phyloP scores from a whole-genome alignment of 2,888 invertebrate genomes.

The Apamea anceps region DNA sequence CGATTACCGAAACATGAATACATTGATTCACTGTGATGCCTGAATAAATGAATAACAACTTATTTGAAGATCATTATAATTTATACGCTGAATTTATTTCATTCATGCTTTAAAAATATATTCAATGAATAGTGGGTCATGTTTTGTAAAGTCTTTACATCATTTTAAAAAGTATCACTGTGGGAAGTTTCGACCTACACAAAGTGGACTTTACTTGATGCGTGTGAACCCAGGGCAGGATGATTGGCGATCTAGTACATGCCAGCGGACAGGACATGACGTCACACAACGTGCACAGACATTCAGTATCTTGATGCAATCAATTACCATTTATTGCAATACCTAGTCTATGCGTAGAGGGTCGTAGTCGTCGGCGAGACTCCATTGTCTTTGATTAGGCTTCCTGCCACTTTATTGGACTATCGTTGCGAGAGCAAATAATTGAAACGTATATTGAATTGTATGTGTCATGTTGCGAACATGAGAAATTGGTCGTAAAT shows the following conservation, averaged over 20 bases:
- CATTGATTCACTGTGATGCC: constrained; percentile 51
- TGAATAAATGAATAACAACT: constrained; percentile 67
- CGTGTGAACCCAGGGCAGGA: constrained; percentile 47
- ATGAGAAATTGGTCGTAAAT: constrained; percentile 41
- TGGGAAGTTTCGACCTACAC: neutral
- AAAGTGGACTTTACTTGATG: constrained; percentile 25
- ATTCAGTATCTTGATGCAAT: constrained; percentile 71
- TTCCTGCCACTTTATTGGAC: constrained; percentile 64
- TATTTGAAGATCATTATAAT: constrained; percentile 57
- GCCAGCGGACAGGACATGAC: constrained; percentile 69
- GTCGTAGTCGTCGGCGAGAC: constrained; percentile 59
- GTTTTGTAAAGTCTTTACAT: constrained; percentile 12
- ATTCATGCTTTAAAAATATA: constrained; percentile 39
- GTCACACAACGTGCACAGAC: constrained; percentile 67
- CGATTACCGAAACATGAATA: constrained; percentile 61
- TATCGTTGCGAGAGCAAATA: constrained; percentile 57
- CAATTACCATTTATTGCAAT: constrained; percentile 73
- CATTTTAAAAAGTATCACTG: neutral
- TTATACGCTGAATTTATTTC: constrained; percentile 52
- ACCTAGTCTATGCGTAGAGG: constrained; percentile 59
- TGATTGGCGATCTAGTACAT: constrained; percentile 44
- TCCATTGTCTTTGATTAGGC: constrained; percentile 71
- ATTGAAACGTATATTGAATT: constrained; percentile 60
- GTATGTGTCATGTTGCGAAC: constrained; percentile 52
- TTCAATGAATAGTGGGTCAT: constrained; percentile 28